These are phyloP conservation scores for Speoplatyrhinus poulsoni DNA, from an alignment of 2,113 vertebrate genomes.

Conservation along the genomic window DNA sequence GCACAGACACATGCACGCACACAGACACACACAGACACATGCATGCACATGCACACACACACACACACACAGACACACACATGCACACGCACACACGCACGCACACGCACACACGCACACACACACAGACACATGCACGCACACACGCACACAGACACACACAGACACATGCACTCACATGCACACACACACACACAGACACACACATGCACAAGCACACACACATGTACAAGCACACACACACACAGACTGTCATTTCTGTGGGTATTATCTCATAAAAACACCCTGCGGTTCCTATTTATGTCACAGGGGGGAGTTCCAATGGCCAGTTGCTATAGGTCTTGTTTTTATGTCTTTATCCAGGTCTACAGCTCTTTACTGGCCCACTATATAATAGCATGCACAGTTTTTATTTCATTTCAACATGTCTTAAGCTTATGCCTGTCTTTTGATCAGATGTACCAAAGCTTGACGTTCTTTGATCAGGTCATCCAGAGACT, in stretches of 20 bases:
- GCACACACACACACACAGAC: no score
- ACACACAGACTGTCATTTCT: constrained; percentile 28
- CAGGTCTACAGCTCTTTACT: constrained; percentile 27
- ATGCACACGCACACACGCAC: no score
- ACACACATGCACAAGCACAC: constrained; percentile 5
- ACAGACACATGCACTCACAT: no score
- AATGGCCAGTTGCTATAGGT: constrained; percentile 63
- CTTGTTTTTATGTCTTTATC: constrained; percentile 44
- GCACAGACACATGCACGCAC: not conserved
- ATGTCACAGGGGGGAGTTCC: constrained; percentile 59
- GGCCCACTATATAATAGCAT: constrained; percentile 40
- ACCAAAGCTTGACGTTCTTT: constrained; percentile 63
- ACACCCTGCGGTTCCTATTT: constrained; percentile 54
- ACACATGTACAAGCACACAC: constrained; percentile 7
- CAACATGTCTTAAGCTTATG: constrained; percentile 45
- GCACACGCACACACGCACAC: no score
- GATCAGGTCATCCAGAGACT: constrained; percentile 71
- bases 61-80: not conserved
- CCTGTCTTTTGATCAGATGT: constrained; percentile 64
- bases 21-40: not conserved
- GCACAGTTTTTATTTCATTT: constrained; percentile 58
- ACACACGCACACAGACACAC: no score
- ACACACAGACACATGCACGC: no score
- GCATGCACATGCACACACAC: constrained; percentile 5
- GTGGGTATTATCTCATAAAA: constrained; percentile 64